Conservation (phyloP, 2,113 vertebrate genomes). For the Oreotrochilus melanogaster region DNA sequence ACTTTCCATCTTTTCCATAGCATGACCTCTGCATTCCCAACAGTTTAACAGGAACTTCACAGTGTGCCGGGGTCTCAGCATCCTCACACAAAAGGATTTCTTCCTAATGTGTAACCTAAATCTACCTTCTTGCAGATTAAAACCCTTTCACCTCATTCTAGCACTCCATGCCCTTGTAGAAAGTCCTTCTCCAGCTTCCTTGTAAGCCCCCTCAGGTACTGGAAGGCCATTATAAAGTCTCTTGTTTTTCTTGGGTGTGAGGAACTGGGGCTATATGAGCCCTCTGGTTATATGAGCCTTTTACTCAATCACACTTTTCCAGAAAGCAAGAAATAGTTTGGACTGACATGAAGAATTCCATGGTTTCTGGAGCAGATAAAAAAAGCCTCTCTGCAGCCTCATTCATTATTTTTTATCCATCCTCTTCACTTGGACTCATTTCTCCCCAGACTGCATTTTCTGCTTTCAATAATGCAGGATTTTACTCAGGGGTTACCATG, state of each 20-base stretch:
- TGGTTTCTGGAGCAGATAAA: neutral
- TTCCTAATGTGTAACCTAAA: no score
- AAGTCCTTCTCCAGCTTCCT: no score
- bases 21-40: no score
- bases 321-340: neutral
- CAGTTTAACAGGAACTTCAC: no score
- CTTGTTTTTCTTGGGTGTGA: neutral
- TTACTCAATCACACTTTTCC: neutral
- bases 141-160: no score
- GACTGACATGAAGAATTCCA: neutral
- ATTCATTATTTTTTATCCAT: accelerated
- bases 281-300: neutral
- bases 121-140: no score
- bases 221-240: no score
- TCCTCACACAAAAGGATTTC: no score
- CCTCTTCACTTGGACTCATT: neutral
- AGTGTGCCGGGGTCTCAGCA: no score
- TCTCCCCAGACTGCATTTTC: neutral
- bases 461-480: neutral
- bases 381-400: neutral
- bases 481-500: neutral
- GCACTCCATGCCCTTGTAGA: no score
- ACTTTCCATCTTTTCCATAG: neutral
- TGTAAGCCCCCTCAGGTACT: no score
- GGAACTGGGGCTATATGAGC: neutral